These are phyloP conservation scores for Copidosoma floridanum DNA, from an alignment of 1,140 invertebrate species.

Conservation along the genomic window DNA sequence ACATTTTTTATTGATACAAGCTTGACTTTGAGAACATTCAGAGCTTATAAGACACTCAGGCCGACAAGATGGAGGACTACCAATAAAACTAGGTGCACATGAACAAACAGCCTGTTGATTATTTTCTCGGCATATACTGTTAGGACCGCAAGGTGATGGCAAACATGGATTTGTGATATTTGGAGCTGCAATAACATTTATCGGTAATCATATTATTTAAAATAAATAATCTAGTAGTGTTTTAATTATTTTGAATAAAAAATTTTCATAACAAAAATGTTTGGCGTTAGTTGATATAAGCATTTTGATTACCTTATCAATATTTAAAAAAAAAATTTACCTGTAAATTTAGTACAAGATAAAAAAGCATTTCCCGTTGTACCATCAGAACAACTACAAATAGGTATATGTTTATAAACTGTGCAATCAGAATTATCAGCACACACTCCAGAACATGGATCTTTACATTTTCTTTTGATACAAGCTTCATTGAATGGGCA, in stretches of 20 bases:
- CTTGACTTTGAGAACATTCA: slow-evolving; percentile 51
- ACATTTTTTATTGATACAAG: slow-evolving; percentile 58
- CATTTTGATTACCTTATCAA: slow-evolving; percentile 31
- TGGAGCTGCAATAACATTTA: slow-evolving; percentile 37
- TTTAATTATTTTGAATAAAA: too few relatives aligned
- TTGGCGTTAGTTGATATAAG: slow-evolving; percentile 30
- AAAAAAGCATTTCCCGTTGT: slow-evolving; percentile 72
- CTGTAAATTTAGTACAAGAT: slow-evolving; percentile 52
- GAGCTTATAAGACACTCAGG: slow-evolving; percentile 56
- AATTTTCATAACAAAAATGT: neutral
- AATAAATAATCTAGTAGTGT: too few relatives aligned
- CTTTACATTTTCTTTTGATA: slow-evolving; percentile 69
- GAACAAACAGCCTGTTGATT: slow-evolving; percentile 53
- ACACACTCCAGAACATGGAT: slow-evolving; percentile 73
- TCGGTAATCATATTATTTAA: slow-evolving; percentile 39
- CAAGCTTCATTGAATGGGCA: slow-evolving; percentile 69
- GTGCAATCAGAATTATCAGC: slow-evolving; percentile 68
- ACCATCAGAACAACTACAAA: slow-evolving; percentile 67
- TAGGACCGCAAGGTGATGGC: slow-evolving; percentile 62
- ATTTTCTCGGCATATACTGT: slow-evolving; percentile 57
- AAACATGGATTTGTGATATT: slow-evolving; percentile 48
- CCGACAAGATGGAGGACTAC: slow-evolving; percentile 55
- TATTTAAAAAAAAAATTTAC: neutral
- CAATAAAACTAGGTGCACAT: slow-evolving; percentile 50
- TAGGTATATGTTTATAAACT: slow-evolving; percentile 71